Conservation (phyloP, 2,113 vertebrate genomes). For the Serinus canaria region DNA sequence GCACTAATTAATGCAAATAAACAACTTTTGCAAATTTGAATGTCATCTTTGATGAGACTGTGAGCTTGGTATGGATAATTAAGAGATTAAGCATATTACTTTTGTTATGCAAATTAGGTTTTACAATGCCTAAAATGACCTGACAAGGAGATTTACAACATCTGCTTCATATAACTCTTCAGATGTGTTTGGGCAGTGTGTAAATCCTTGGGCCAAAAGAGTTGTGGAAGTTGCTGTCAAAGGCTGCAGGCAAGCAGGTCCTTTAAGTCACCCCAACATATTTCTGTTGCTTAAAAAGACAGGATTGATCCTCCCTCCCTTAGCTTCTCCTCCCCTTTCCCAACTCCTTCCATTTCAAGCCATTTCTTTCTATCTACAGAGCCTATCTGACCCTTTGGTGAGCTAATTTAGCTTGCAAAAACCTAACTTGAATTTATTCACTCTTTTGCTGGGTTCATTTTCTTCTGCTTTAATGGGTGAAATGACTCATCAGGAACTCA, state of each 20-base stretch:
- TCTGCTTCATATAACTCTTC: neutral
- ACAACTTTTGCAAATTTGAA: neutral
- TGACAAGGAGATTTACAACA: neutral
- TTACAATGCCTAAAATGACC: neutral
- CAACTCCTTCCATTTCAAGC: neutral
- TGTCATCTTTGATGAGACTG: neutral
- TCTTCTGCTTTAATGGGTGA: neutral
- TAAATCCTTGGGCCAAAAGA: neutral
- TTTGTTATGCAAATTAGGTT: neutral
- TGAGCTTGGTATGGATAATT: neutral
- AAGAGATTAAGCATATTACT: neutral
- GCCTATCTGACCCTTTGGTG: neutral
- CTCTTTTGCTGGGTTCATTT: neutral
- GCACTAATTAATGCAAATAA: conserved; percentile 1
- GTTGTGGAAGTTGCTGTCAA: accelerated
- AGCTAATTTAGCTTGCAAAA: neutral
- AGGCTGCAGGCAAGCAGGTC: neutral
- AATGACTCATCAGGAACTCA: neutral
- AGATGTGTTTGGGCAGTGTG: neutral
- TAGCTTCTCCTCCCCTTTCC: neutral
- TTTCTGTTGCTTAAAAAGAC: neutral
- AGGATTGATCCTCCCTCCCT: neutral
- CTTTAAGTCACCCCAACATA: neutral
- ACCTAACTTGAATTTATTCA: neutral
- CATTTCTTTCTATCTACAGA: neutral